Evolutionary conservation across 2,888 invertebrate genomes (phyloP), one percentile per base, ranked within the genome.

Genomic region (Gymnosoma rotundatum): DNA sequence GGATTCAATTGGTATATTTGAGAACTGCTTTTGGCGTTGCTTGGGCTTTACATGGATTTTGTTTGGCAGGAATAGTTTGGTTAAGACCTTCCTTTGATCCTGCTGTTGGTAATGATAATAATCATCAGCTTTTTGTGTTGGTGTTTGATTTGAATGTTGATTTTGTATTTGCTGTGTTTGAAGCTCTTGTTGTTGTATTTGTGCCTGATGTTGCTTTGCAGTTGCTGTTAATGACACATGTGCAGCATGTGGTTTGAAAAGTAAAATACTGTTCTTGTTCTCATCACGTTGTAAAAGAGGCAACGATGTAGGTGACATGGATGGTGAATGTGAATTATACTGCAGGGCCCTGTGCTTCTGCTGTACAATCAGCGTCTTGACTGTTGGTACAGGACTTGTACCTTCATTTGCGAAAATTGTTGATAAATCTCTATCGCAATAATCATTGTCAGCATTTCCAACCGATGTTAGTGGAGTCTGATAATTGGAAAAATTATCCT

Each of bases 1-100:
- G 10, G 54, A 56, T 63, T 70, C 70, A 61, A 69, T 54, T 45
- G 25, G 7, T 54, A 32, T 6, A 38, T 14, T 50, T 38, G 72
- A 52, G 25, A 18, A 20, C n/a, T 75, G 75, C 48, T 81, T 74
- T 42, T 69, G 69, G 4, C 45, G 36, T 58, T 63, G 75, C n/a
- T 36, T 75, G 16, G 81, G 42, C n/a, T 81, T 70, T 3, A 75
- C 50, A 16, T 81, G 63, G 0, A 81, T 81, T 58, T 81, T 81
- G 36, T 81, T 81, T 4, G 75, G 64, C 32, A 81, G 48, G 70
- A 75, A 81, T 7, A 81, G 42, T 75, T 81, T 81, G 18, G 75
- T 75, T 42, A 81, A 58, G 3, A 70, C 81, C 21, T 81, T 81
- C 64, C 81, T 54, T 45, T 75, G 75, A 70, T 81, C 81, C 12